Evolutionary conservation across 2,888 invertebrate species (phyloP), one percentile per base, ranked within the genome.

Genomic region (Eupeodes latifasciatus): DNA sequence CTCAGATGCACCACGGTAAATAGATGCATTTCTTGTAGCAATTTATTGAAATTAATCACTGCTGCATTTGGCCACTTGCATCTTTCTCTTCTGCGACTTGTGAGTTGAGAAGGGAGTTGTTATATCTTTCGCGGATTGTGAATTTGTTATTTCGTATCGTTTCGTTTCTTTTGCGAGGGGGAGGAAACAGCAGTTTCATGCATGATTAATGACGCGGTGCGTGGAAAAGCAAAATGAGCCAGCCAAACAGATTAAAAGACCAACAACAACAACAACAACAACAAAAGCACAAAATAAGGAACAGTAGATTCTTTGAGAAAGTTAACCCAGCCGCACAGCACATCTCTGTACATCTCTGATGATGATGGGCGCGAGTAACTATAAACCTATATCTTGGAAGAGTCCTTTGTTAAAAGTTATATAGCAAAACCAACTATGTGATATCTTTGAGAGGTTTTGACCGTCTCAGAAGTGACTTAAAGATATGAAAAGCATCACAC

Each of bases 21-120:
- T 89, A 82, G 89, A 85, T 89, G 85, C 89, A 89, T 85, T 89
- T 89, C 89, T 85, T 89, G 85, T 89, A 77, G 89, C 89, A 82
- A 89, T 89, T 85, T 89, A 81, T 89, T 89, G 81, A 89, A 89
- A 89, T 85, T 89, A 89, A 89, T 89, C 89, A 89, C 89, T 49
- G 78, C 51, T 75, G 85, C 83, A 82, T 62, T 81, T 74, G 85
- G 81, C 75, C 62, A 81, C 61, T 69, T 61, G 71, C 47, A 79
- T 72, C 59, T 72, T 59, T 72, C 47, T 72, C 16, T 27, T 47
- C 27, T 27, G 27, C 27, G 10, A 5, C 27, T 27, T 49, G 1
- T 11, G 5, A 6, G 5, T 49, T 44, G 40, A 14, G 12, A 7
- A 57, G 66, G 66, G 71, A 77, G 55, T 57, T 82, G 61, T 62